Conservation (phyloP, 2,797 vertebrate genomes). For the Clamator glandarius region DNA sequence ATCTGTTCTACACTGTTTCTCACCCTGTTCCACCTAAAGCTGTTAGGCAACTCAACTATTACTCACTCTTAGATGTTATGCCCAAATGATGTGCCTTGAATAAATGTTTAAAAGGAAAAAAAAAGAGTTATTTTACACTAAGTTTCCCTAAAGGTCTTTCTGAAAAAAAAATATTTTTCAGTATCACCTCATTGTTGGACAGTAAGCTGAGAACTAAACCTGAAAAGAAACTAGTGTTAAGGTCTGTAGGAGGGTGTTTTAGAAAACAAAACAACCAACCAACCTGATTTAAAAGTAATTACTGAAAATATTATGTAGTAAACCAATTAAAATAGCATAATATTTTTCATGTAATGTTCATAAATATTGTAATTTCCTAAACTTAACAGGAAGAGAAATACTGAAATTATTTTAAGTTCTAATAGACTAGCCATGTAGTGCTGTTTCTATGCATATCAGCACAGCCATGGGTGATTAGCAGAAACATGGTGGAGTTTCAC, state of each 20-base stretch:
- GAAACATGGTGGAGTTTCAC: background rate
- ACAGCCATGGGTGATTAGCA: rapidly evolving
- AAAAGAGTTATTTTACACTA: background rate
- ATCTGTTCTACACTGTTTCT: background rate
- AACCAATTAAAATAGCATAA: background rate
- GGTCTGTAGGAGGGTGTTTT: background rate
- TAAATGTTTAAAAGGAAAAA: background rate
- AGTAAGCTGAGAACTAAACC: background rate
- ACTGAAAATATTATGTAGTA: background rate
- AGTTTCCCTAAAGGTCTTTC: background rate
- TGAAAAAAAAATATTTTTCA: background rate
- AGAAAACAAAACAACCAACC: background rate
- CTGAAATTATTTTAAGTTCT: too few species aligned
- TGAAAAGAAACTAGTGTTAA: background rate
- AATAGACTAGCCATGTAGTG: background rate
- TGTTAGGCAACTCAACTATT: background rate
- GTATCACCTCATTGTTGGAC: background rate
- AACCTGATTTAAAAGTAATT: background rate
- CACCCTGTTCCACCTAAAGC: background rate
- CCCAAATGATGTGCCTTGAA: background rate
- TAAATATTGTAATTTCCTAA: background rate
- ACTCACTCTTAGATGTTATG: background rate
- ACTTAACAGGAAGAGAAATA: background rate
- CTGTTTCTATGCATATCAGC: background rate
- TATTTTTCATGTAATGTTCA: background rate